Base-by-base conservation (phyloP, 2,888 invertebrate genomes). In the Morpho deidamia region DNA sequence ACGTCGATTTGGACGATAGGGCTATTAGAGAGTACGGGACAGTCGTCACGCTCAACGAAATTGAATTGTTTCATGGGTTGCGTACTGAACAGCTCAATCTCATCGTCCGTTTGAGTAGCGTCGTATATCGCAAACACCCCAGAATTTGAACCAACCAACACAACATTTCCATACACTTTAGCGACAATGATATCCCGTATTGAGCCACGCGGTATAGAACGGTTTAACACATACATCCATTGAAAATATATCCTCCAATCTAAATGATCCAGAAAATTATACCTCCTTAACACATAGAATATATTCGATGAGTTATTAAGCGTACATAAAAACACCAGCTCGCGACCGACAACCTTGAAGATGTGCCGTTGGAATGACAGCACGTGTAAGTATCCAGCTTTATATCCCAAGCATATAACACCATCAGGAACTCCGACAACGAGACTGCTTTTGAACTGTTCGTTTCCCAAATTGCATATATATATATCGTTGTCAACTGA, bases 1-100 rank as follows among this genome's bases (percentile, higher is more conserved):
- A 82, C 73, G 45, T 88, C 86, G 7, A 87, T 73, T 53, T 76
- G 71, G 0, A 82, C 51, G 37, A 88, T 81, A 0, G 83, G 82
- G 58, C 81, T 74, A 53, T 68, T 66, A 0, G 79, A 73, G 0
- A 83, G 57, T 0, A 82, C 77, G 0, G 83, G 83, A 39, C 77
- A 76, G 33, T 83, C 79, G 0, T 63, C 65, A 0, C 75, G 57
- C 2, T 81, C 76, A 66, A 77, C 75, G 42, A 88, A 86, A 45
- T 81, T 78, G 12, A 76, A 81, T 50, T 78, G 74, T 52, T 76
- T 84, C 0, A 85, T 42, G 0, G 87, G 88, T 32, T 71, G 62
- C 0, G 71, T 62, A 1, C 72, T 69, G 7, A 72, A 77, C 1
- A 88, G 52, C 46, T 87, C 74, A 14, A 87, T 74, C 59, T 77